Evolutionary conservation across 1,140 invertebrate genomes (phyloP).

Genomic region (Pseudomyrmex dendroicus): DNA sequence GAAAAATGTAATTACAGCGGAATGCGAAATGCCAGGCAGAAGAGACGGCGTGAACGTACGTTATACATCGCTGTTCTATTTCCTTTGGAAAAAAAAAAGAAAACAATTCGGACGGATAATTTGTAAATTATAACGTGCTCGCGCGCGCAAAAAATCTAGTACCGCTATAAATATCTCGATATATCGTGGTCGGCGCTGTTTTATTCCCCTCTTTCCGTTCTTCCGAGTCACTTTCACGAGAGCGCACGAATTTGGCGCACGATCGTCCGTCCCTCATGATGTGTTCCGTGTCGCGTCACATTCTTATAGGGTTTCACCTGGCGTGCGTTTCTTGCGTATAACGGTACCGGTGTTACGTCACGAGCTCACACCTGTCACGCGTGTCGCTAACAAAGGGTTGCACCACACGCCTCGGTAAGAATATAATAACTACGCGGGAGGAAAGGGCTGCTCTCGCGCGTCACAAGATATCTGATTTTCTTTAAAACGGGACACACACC

Average conservation of each 20-base stretch:
- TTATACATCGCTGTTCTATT: background rate
- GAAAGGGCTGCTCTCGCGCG: constrained; percentile 30
- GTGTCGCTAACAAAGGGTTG: constrained; percentile 76
- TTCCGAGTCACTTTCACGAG: constrained; percentile 78
- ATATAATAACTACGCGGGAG: constrained; percentile 61
- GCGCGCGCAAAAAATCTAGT: constrained; percentile 10
- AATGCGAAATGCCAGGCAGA: too few relatives aligned
- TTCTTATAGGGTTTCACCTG: constrained; percentile 77
- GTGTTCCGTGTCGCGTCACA: constrained; percentile 60
- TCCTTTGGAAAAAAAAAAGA: background rate
- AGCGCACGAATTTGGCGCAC: constrained; percentile 71
- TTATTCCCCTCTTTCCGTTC: constrained; percentile 7
- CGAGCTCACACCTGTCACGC: constrained; percentile 79
- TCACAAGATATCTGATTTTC: constrained; percentile 80
- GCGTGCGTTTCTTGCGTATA: constrained; percentile 62
- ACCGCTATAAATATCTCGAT: constrained; percentile 51
- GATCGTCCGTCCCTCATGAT: constrained; percentile 39
- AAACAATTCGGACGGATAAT: background rate
- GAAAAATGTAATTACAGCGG: too few relatives aligned
- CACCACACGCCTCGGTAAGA: constrained; percentile 47
- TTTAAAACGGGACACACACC: constrained; percentile 64
- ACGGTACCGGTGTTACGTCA: constrained; percentile 81
- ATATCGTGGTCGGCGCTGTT: too few relatives aligned
- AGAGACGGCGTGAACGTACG: too few relatives aligned
- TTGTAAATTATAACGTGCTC: background rate